Conservation (phyloP, 2,888 invertebrate species). For the Agrilus biguttatus region DNA sequence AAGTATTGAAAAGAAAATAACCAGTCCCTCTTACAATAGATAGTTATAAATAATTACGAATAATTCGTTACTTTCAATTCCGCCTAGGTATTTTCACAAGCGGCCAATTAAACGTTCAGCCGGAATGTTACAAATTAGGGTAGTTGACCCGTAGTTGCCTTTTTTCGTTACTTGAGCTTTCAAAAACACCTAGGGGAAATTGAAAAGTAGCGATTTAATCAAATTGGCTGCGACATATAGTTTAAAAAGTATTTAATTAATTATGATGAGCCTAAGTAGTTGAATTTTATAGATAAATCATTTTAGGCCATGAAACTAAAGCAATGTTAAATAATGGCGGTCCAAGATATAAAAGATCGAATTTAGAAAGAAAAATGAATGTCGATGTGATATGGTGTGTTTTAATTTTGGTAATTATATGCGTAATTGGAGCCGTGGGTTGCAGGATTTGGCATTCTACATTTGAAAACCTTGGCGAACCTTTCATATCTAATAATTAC, state of each 20-base stretch:
- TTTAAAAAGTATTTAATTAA: not conserved
- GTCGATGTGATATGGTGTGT: slow-evolving; percentile 95
- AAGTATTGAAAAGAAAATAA: too few species aligned
- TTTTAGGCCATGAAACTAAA: slow-evolving; percentile 84
- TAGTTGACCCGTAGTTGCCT: too few species aligned
- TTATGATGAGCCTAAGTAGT: not conserved
- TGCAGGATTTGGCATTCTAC: slow-evolving; percentile 73
- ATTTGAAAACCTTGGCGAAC: slow-evolving; percentile 41
- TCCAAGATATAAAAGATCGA: slow-evolving; percentile 84
- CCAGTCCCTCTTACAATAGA: too few species aligned
- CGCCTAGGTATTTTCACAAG: too few species aligned
- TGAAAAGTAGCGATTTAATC: too few species aligned
- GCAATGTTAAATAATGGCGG: slow-evolving; percentile 96
- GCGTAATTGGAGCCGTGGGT: slow-evolving; percentile 81
- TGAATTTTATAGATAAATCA: not conserved
- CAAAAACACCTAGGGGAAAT: too few species aligned
- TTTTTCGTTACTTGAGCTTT: too few species aligned
- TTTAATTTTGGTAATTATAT: slow-evolving; percentile 74
- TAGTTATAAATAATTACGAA: too few species aligned
- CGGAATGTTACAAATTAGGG: too few species aligned
- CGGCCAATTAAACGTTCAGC: too few species aligned
- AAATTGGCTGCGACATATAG: too few species aligned
- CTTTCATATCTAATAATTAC: slow-evolving; percentile 49
- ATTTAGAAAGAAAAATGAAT: slow-evolving; percentile 87
- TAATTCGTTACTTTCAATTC: too few species aligned